These are phyloP conservation scores for Bombus superbus DNA, from an alignment of 1,140 invertebrate species.

Conservation along the genomic window DNA sequence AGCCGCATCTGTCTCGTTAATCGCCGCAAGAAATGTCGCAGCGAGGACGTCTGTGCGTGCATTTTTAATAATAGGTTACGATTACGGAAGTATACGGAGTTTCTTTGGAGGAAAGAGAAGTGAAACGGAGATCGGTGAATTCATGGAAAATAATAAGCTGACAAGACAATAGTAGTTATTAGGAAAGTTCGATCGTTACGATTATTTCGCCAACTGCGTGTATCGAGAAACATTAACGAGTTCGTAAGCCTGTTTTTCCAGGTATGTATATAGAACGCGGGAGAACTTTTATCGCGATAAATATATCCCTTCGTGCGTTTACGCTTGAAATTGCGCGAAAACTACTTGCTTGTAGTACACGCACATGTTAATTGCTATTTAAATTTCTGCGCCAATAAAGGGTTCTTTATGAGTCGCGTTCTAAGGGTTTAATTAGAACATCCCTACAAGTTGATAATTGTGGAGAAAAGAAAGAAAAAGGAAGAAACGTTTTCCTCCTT, in stretches of 20 bases:
- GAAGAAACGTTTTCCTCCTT: too few species aligned
- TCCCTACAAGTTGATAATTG: neutral
- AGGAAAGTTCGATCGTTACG: slow-evolving; percentile 6
- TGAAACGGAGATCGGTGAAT: neutral
- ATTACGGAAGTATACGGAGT: neutral
- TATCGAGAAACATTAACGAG: neutral
- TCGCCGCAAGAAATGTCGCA: neutral
- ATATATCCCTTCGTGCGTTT: slow-evolving; percentile 24
- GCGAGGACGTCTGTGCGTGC: neutral
- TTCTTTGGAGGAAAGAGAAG: too few species aligned
- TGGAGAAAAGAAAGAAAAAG: neutral
- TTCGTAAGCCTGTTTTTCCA: neutral
- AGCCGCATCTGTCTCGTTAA: slow-evolving; percentile 31
- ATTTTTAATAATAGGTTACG: too few species aligned
- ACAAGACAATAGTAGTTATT: slow-evolving; percentile 9
- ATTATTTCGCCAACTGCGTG: slow-evolving; percentile 15
- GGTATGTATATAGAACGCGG: neutral
- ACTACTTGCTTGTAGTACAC: slow-evolving; percentile 19
- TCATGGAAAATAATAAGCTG: slow-evolving; percentile 1
- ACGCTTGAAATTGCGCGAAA: slow-evolving; percentile 17
- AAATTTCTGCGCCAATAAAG: slow-evolving; percentile 11
- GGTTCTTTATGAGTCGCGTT: neutral
- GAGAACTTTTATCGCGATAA: slow-evolving; percentile 34
- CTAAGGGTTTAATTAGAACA: neutral
- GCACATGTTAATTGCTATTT: slow-evolving; percentile 22